Conservation (phyloP, 1,140 invertebrate genomes). For the Zaprionus taronus region DNA sequence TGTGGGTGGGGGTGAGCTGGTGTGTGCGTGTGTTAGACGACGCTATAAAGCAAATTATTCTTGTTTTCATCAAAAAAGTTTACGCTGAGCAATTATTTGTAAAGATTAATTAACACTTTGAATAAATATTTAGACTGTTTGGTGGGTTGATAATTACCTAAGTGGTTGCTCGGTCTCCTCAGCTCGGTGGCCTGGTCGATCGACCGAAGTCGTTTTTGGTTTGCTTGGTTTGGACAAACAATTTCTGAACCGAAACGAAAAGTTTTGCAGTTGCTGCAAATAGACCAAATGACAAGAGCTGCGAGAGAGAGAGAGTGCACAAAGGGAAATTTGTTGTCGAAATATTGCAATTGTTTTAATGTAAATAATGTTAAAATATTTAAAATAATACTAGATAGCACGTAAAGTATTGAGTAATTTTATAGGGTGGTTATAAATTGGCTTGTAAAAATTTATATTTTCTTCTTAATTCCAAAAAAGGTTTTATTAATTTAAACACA, state of each 20-base stretch:
- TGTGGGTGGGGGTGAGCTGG: background rate
- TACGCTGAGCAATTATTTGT: slow-evolving; percentile 76
- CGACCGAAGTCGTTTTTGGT: background rate
- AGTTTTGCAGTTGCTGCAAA: background rate
- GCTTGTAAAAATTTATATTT: background rate
- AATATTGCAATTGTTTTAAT: background rate
- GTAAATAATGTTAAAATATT: background rate
- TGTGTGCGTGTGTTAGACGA: slow-evolving; percentile 9
- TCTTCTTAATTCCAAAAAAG: too few species aligned
- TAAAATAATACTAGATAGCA: background rate
- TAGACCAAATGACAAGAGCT: slow-evolving; percentile 1
- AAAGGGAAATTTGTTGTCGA: background rate
- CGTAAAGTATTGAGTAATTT: too few species aligned
- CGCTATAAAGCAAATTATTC: slow-evolving; percentile 80
- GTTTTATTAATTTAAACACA: too few species aligned
- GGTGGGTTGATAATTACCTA: slow-evolving; percentile 67
- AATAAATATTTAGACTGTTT: slow-evolving; percentile 75
- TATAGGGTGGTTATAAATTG: too few species aligned
- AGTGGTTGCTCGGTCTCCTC: slow-evolving; percentile 33
- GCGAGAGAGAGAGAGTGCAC: background rate
- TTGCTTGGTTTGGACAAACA: background rate
- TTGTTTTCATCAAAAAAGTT: slow-evolving; percentile 81
- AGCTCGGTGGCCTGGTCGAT: background rate
- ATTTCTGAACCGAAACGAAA: slow-evolving; percentile 5
- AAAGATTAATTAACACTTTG: slow-evolving; percentile 82